phyloP scores from a whole-genome alignment of 2,113 vertebrate species.

The Oxygymnocypris stewartii region DNA sequence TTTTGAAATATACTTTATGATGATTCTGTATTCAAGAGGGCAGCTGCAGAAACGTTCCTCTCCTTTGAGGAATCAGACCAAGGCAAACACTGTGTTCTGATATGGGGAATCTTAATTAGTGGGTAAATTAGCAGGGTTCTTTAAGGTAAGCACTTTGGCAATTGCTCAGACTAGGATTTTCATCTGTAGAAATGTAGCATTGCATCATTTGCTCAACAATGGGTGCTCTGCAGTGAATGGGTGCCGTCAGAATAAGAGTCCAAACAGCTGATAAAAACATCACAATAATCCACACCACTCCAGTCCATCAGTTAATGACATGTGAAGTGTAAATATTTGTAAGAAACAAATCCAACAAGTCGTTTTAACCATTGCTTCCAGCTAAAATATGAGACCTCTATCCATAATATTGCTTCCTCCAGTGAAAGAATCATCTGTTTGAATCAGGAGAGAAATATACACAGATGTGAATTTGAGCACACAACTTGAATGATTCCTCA shows the following conservation, averaged over 20 bases:
- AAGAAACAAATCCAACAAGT: no score
- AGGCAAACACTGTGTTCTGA: background rate
- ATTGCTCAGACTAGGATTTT: background rate
- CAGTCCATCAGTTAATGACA: no score
- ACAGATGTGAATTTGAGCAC: no score
- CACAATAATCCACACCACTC: no score
- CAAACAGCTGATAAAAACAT: background rate
- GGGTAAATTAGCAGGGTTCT: background rate
- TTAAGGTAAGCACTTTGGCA: background rate
- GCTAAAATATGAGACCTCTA: no score
- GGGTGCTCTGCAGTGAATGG: background rate
- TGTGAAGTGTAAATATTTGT: no score
- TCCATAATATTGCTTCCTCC: no score
- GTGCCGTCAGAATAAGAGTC: background rate
- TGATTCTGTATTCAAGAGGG: slow-evolving; percentile 6
- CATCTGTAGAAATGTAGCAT: background rate
- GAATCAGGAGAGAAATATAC: no score
- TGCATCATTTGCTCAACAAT: background rate
- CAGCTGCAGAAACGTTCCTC: background rate
- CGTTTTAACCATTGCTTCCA: no score
- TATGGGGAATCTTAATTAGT: background rate
- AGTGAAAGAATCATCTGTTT: no score
- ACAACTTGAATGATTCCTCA: no score
- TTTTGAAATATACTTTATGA: background rate
- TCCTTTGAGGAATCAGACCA: background rate